These are phyloP conservation scores for Pterobdella sp. DNA, from an alignment of 2,888 invertebrate species.

Conservation along the genomic window DNA sequence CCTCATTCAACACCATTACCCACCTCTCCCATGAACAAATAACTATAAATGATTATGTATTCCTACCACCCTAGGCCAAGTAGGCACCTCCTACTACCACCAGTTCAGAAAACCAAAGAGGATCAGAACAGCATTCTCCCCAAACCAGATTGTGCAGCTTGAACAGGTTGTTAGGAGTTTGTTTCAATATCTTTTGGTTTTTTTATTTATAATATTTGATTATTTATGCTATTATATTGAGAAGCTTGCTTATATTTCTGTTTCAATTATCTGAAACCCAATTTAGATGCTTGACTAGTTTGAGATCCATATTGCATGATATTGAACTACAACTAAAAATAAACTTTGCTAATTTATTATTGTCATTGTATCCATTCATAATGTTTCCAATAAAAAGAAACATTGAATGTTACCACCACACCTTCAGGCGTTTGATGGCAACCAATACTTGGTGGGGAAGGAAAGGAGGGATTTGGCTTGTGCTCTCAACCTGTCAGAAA, in stretches of 20 bases:
- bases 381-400: too few relatives aligned
- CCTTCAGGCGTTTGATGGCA: constrained; percentile 98
- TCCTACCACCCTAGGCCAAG: neutral
- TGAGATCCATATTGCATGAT: too few relatives aligned
- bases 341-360: too few relatives aligned
- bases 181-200: too few relatives aligned
- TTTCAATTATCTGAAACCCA: too few relatives aligned
- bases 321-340: too few relatives aligned
- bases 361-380: too few relatives aligned
- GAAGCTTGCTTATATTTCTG: too few relatives aligned
- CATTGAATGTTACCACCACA: constrained; percentile 57
- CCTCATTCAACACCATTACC: neutral
- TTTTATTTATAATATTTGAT: too few relatives aligned
- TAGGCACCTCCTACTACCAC: neutral
- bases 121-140: constrained; percentile 23
- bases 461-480: constrained; percentile 94
- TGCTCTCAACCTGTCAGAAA: constrained; percentile 84
- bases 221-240: too few relatives aligned
- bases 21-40: neutral
- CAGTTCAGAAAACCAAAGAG: constrained; percentile 19
- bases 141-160: constrained; percentile 22
- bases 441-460: constrained; percentile 96
- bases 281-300: too few relatives aligned
- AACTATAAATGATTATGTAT: neutral
- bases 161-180: constrained; percentile 7